Conservation (phyloP, 2,888 invertebrate genomes). For the Drosophila meridiana region DNA sequence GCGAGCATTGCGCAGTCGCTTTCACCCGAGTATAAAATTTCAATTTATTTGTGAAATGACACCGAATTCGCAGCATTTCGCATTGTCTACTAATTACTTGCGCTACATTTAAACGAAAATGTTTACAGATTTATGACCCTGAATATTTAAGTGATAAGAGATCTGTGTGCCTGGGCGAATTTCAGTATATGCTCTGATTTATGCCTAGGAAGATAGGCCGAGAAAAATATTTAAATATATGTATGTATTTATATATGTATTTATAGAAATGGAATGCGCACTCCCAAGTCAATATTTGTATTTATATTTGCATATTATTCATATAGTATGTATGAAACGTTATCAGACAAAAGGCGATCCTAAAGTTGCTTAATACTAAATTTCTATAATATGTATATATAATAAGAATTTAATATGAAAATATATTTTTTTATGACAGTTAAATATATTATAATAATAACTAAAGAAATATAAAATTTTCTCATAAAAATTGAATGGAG, state of each 20-base stretch:
- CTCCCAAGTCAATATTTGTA: background rate
- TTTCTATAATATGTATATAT: background rate
- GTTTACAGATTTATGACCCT: conserved; percentile 6
- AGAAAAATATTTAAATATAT: background rate
- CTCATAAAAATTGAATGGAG: background rate
- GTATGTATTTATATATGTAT: background rate
- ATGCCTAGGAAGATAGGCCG: conserved; percentile 1
- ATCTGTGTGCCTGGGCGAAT: conserved; percentile 6
- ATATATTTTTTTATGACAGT: too few relatives aligned
- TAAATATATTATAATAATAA: too few relatives aligned
- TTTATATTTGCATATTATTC: background rate
- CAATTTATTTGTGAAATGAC: conserved; percentile 26
- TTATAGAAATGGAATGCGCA: background rate
- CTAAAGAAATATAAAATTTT: too few relatives aligned
- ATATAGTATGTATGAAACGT: background rate
- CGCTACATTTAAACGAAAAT: background rate
- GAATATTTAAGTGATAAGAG: conserved; percentile 21
- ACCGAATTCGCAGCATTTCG: conserved; percentile 20
- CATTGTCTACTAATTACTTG: conserved; percentile 20
- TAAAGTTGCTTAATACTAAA: background rate
- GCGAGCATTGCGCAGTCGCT: background rate
- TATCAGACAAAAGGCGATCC: background rate
- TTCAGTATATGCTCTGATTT: conserved; percentile 18
- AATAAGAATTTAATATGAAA: too few relatives aligned
- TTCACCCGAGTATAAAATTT: background rate